These are phyloP conservation scores for Chironex yamaguchii DNA, from an alignment of 30 jellyfish, hydroid and myxozoan genomes.

Conservation along the genomic window DNA sequence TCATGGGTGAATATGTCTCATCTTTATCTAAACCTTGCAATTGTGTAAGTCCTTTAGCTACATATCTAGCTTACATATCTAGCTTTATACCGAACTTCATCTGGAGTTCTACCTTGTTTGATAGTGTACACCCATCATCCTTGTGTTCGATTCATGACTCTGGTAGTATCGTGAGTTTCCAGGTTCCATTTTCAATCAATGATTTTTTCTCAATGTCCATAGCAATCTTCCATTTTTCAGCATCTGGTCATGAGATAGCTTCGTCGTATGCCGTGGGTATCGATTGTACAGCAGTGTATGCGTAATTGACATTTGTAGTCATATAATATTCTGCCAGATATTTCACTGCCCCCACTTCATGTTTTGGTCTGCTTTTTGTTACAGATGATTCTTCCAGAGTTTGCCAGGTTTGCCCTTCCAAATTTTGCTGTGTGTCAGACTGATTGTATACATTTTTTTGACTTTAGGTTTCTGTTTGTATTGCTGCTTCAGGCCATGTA, in stretches of 20 bases:
- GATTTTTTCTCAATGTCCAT: conserved; percentile 38
- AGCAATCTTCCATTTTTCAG: conserved; percentile 59
- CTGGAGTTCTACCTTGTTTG: conserved; percentile 16
- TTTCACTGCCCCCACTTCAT: conserved; percentile 11
- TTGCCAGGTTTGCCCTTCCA: no score
- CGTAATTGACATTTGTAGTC: conserved; percentile 45
- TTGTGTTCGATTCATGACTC: background rate
- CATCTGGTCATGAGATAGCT: conserved; percentile 30
- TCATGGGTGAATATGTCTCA: conserved; percentile 12
- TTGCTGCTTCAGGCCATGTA: no score
- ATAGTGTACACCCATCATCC: conserved; percentile 57
- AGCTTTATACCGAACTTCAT: conserved; percentile 11
- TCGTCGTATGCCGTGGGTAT: conserved; percentile 24
- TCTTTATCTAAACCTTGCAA: background rate
- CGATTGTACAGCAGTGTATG: conserved; percentile 5
- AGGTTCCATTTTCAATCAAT: conserved; percentile 16
- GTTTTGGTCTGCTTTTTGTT: conserved; percentile 55
- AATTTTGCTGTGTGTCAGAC: no score
- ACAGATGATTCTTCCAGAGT: no score
- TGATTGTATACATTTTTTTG: no score
- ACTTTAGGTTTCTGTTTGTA: no score
- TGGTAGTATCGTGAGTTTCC: conserved; percentile 16
- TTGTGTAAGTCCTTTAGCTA: conserved; percentile 21
- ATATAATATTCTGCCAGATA: background rate
- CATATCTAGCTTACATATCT: conserved; percentile 48